Conservation (phyloP, 2,797 vertebrate species). For the Acrossocheilus fasciatus region DNA sequence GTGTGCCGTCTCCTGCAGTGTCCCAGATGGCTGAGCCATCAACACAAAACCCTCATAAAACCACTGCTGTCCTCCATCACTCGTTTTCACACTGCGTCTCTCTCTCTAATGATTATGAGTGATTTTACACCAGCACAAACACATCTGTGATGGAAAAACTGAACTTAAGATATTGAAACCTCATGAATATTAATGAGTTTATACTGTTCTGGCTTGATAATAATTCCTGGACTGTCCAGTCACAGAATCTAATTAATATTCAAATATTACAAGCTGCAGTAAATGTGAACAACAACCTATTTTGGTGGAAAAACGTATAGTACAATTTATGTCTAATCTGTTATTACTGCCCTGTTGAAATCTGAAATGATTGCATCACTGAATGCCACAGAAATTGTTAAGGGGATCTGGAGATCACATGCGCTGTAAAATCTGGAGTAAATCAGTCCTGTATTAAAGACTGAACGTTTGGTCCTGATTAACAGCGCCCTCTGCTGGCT, state of each 20-base stretch:
- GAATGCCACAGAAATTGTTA: neutral
- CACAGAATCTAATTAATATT: neutral
- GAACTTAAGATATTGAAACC: neutral
- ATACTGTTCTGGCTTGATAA: too few species aligned
- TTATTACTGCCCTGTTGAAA: neutral
- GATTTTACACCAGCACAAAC: neutral
- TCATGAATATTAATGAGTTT: neutral
- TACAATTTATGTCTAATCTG: neutral
- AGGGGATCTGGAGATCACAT: neutral
- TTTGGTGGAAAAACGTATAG: neutral
- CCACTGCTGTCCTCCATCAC: conserved; percentile 11
- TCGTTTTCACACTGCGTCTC: neutral
- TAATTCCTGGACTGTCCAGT: neutral
- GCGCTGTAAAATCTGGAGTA: neutral
- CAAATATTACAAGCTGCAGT: neutral
- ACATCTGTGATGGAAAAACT: neutral
- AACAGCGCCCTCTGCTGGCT: conserved; percentile 49
- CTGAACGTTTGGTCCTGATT: neutral
- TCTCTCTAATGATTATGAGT: neutral
- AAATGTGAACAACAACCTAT: too few species aligned
- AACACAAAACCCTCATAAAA: conserved; percentile 69
- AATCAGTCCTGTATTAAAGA: neutral
- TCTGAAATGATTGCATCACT: neutral
- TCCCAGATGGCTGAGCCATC: conserved; percentile 77
- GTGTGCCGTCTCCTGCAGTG: conserved; percentile 79